Base-by-base conservation (phyloP, 2,888 invertebrate genomes). In the Microctonus hyperodae region DNA sequence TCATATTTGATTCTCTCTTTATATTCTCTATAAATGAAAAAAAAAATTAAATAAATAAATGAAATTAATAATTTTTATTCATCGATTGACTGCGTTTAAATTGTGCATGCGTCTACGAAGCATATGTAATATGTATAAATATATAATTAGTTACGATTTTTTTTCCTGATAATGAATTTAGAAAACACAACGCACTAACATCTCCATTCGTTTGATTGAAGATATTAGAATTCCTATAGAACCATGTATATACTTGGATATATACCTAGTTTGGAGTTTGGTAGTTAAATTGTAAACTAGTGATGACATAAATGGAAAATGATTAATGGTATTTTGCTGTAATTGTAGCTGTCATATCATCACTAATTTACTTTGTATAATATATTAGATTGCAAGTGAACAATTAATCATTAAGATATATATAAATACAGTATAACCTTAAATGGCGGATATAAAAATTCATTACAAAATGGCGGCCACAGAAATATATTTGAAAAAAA, bases 301-400 rank as follows among this genome's bases (percentile, higher is more conserved):
- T 6, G 16, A 44, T 44, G 44, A 20, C 44, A 44, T 44, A 16
- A 44, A 44, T 44, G 16, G 44, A 16, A 44, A 44, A 16, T 44
- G 44, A 44, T 44, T 44, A 44, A 44, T 44, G 44, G 44, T 16
- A n/a, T 44, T 44, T 5, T 7, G 4, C 6, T 4, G 44, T 44
- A 20, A 44, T 44, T 44, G 44, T 7, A 44, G 16, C 6, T 44
- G 44, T 44, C 44, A 44, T 44, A 44, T 16, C 44, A 44, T 44
- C 44, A n/a, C n/a, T 44, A 44, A 44, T 44, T 44, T 44, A 44
- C 44, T 44, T 44, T 44, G 44, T 44, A 16, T 44, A 16, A 44
- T 44, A 16, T 16, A 16, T 44, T 44, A 44, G 44, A 44, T 44
- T 44, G 44, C 44, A 44, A 44, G 44, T 44, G 16, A n/a, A 44